Evolutionary conservation across 2,113 vertebrate genomes (phyloP).

Genomic region (Bambusicola thoracicus): DNA sequence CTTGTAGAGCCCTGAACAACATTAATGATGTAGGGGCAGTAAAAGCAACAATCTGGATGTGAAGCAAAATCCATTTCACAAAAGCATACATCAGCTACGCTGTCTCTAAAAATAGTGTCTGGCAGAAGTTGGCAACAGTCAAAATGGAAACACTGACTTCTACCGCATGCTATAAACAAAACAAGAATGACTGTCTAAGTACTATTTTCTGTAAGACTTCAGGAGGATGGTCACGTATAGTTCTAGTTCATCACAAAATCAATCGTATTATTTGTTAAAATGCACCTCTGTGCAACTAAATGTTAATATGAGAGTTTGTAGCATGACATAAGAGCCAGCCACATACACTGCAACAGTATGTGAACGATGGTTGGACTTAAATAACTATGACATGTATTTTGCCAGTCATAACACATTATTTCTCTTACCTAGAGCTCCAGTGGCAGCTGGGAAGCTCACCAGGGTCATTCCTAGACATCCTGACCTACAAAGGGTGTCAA

Average conservation of each 20-base stretch:
- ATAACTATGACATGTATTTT: neutral
- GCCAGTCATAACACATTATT: neutral
- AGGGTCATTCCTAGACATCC: neutral
- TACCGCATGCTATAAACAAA: neutral
- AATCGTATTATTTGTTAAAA: neutral
- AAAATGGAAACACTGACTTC: neutral
- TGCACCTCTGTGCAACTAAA: neutral
- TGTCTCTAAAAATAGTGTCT: neutral
- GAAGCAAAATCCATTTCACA: constrained; percentile 39
- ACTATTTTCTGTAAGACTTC: neutral
- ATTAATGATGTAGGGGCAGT: constrained; percentile 24
- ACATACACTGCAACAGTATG: neutral
- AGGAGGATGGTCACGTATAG: neutral
- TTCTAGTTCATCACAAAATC: neutral
- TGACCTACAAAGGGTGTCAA: neutral
- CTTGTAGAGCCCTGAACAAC: constrained; percentile 27
- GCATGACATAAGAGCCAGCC: neutral
- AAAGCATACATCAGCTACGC: neutral
- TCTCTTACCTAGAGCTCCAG: neutral
- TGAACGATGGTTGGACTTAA: neutral
- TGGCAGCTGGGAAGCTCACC: neutral
- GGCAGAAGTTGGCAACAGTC: neutral
- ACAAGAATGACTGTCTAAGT: neutral
- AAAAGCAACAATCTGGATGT: constrained; percentile 22
- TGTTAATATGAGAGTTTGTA: neutral